phyloP scores from a whole-genome alignment of 1,140 invertebrate genomes.

The Drosophila orena region DNA sequence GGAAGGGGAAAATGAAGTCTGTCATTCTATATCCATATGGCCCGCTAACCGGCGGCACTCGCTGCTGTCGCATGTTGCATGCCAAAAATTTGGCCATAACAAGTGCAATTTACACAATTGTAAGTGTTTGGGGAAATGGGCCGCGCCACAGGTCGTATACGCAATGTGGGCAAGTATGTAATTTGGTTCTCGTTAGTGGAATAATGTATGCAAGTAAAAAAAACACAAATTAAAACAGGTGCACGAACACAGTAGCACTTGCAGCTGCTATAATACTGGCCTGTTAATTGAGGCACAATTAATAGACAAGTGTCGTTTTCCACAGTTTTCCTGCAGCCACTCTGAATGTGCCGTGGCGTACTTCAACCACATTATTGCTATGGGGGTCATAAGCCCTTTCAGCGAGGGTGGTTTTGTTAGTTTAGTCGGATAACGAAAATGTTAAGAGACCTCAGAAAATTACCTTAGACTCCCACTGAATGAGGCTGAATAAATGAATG shows the following conservation, averaged over 20 bases:
- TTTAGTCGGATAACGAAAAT: neutral
- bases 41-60: constrained; percentile 83
- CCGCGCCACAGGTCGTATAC: constrained; percentile 38
- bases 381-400: neutral
- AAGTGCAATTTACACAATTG: constrained; percentile 88
- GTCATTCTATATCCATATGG: constrained; percentile 86
- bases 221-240: neutral
- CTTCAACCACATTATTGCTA: constrained; percentile 29
- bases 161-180: constrained; percentile 54
- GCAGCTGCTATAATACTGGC: constrained; percentile 35
- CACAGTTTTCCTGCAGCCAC: constrained; percentile 17
- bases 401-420: neutral
- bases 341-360: constrained; percentile 19
- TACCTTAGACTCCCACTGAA: too few relatives aligned
- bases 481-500: too few relatives aligned
- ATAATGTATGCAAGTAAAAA: constrained; percentile 8
- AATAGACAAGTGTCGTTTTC: constrained; percentile 52
- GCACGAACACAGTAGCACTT: constrained; percentile 25
- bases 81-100: constrained; percentile 89
- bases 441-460: neutral
- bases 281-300: constrained; percentile 68
- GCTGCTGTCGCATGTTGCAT: constrained; percentile 87
- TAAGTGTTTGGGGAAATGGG: constrained; percentile 84
- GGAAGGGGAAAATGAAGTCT: constrained; percentile 85
- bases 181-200: constrained; percentile 43